These are phyloP conservation scores for Amphipoea oculea DNA, from an alignment of 2,888 invertebrate species.

Conservation along the genomic window DNA sequence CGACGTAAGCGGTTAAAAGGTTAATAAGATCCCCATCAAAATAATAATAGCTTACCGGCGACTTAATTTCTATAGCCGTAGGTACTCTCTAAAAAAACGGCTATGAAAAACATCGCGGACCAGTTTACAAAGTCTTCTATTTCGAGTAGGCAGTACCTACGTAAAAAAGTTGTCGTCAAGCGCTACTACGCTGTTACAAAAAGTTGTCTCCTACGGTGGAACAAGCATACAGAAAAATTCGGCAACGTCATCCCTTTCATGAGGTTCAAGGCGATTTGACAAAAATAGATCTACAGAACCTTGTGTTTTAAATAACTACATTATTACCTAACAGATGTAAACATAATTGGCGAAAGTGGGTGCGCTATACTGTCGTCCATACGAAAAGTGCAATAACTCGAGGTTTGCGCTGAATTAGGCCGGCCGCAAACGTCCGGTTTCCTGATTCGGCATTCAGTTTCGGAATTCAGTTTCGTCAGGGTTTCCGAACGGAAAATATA, in stretches of 20 bases:
- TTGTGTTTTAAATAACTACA: not conserved
- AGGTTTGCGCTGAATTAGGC: no score
- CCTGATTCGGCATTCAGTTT: no score
- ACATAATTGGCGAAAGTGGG: not conserved
- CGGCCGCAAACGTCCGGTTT: no score
- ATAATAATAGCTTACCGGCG: not conserved
- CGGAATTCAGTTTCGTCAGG: no score
- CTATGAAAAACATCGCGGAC: not conserved
- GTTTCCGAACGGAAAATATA: no score
- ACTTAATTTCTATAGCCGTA: no score
- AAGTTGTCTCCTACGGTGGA: not conserved
- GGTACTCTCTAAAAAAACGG: not conserved
- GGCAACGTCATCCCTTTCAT: slow-evolving; percentile 40
- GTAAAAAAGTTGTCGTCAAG: slow-evolving; percentile 24
- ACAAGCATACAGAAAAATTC: not conserved
- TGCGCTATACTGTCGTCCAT: no score
- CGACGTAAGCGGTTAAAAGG: no score
- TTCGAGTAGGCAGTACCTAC: not conserved
- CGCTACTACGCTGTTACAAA: slow-evolving; percentile 8
- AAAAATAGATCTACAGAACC: not conserved
- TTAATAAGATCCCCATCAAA: not conserved
- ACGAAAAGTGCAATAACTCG: no score
- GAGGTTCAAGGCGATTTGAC: slow-evolving; percentile 22
- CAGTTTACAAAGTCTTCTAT: not conserved
- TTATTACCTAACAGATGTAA: no score